A percentile compares a stretch with the other conserved stretches of the same genome.
Conservation (phyloP, 2,888 invertebrate species). For the Scelioninae gen. 1 region DNA sequence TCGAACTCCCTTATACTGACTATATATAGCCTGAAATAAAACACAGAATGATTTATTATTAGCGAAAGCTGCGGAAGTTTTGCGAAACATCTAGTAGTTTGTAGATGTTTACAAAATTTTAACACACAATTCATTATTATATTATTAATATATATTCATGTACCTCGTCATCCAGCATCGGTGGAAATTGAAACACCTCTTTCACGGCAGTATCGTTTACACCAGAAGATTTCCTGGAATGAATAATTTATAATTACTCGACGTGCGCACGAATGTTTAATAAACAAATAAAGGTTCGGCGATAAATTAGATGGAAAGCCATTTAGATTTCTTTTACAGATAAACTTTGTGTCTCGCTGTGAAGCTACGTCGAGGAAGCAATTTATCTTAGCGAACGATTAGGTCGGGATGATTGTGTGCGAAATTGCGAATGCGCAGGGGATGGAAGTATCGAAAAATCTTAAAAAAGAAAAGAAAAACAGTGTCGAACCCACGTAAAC, state of each 20-base stretch:
- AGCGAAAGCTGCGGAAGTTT: too few relatives aligned
- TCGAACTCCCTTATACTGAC: slow-evolving; percentile 90
- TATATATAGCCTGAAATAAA: slow-evolving; percentile 71
- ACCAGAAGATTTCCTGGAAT: slow-evolving; percentile 58
- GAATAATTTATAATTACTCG: slow-evolving; percentile 31
- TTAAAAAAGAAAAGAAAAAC: slow-evolving; percentile 19
- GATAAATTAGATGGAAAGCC: slow-evolving; percentile 5
- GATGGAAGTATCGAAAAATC: slow-evolving; percentile 19
- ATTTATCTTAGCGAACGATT: slow-evolving; percentile 36
- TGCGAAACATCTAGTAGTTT: too few relatives aligned
- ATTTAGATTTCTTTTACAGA: slow-evolving; percentile 16
- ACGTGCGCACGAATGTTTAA: slow-evolving; percentile 7
- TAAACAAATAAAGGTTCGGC: slow-evolving; percentile 8
- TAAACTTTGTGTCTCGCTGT: slow-evolving; percentile 11
- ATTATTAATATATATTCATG: too few relatives aligned
- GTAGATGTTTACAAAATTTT: too few relatives aligned
- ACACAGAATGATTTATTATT: slow-evolving; percentile 32
- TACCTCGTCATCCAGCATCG: slow-evolving; percentile 93
- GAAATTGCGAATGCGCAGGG: slow-evolving; percentile 12
- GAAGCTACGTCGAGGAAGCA: slow-evolving; percentile 22
- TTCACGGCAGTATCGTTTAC: slow-evolving; percentile 88
- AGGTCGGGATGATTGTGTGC: slow-evolving; percentile 21
- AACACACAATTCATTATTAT: too few relatives aligned
- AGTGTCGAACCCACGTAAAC: slow-evolving; percentile 19
- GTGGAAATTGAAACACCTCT: slow-evolving; percentile 93